Evolutionary conservation across 2,113 vertebrate species (phyloP), one percentile per base, ranked within the genome.

Genomic region (Puma concolor): DNA sequence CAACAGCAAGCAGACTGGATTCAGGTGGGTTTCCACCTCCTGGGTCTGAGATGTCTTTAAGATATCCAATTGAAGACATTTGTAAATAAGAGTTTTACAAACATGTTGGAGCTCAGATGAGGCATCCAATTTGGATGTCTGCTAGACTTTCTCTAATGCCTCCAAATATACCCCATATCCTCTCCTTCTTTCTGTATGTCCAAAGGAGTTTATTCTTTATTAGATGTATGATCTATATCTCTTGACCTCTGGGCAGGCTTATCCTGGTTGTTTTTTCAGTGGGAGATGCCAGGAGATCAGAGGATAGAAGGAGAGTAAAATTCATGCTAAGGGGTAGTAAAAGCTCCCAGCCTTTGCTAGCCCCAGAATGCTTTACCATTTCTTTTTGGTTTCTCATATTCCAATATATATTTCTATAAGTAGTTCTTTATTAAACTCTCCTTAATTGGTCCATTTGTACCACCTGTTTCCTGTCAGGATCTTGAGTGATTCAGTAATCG

Each of bases 391-490:
- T 95, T 95, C n/a, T 64, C 52, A 83, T 88, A 71, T 71, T 44
- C 69, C 33, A 60, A 50, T 31, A 87, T 84, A 92, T 50, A 96
- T 80, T 83, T 97, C 91, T 90, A 25, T 96, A 97, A 96, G 95
- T 80, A 96, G 82, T 72, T 31, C 44, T 90, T 88, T 83, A 96
- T 82, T 95, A 87, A 95, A 91, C 54, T 69, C 23, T 84, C 38
- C 41, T 82, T 93, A 95, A 95, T 94, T 95, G 86, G 84, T 33
- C 72, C 52, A 69, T 93, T 94, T 91, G 86, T 31, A 77, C 71
- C 81, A 94, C 96, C 96, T 97, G 93, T 83, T 97, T 96, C 92
- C 86, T 97, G 95, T 98, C 97, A 98, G 74, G 64, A 92, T 89
- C 92, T 71, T 96, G 50, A 96, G 95, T 96, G 82, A 98, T 85